Evolutionary conservation across 2,888 invertebrate species (phyloP).

Genomic region (Strigamia crassipes): DNA sequence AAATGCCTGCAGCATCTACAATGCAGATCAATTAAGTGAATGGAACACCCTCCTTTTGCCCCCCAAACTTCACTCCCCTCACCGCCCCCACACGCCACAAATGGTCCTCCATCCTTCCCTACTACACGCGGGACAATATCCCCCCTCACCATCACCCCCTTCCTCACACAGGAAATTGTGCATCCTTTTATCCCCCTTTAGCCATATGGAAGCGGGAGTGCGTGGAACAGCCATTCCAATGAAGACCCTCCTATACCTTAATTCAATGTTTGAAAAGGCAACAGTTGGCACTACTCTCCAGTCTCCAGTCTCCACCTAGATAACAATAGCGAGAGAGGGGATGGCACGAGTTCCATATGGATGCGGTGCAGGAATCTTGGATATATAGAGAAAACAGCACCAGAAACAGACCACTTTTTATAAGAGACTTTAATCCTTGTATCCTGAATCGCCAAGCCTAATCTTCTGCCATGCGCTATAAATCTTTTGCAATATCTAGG

Average conservation of each 20-base stretch:
- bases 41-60: background rate
- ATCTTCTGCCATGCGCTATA: conserved; percentile 4
- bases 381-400: background rate
- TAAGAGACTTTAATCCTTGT: conserved; percentile 18
- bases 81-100: conserved; percentile 10
- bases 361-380: background rate
- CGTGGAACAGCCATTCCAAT: conserved; percentile 26
- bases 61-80: background rate
- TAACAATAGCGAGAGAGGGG: background rate
- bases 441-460: background rate
- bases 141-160: background rate
- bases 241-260: conserved; percentile 7
- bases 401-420: background rate
- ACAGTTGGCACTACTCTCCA: conserved; percentile 23
- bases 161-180: conserved; percentile 30
- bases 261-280: conserved; percentile 30
- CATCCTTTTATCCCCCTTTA: conserved; percentile 22
- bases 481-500: conserved; percentile 17
- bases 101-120: conserved; percentile 13
- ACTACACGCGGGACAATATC: conserved; percentile 21
- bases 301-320: conserved; percentile 1
- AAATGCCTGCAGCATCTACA: conserved; percentile 27
- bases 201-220: conserved; percentile 30
- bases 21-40: conserved; percentile 30
- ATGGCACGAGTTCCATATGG: background rate